A percentile compares a stretch with the other conserved stretches of the same genome.
Conservation (phyloP, 2,797 vertebrate genomes). For the Pelobates cultripes region DNA sequence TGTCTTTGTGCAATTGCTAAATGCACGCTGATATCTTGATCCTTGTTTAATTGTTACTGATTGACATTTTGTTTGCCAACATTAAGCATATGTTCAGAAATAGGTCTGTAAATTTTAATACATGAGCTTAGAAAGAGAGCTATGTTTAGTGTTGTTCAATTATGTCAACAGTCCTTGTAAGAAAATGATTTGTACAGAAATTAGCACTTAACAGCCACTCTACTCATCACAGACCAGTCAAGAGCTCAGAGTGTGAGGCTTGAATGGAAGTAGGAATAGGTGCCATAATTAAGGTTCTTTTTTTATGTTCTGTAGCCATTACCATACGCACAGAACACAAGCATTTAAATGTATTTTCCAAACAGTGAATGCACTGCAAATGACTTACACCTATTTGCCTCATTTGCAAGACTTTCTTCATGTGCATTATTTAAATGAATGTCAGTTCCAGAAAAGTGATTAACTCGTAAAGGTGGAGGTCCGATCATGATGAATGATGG, state of each 20-base stretch:
- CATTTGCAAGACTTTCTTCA: conserved; percentile 68
- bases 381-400: conserved; percentile 66
- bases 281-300: conserved; percentile 38
- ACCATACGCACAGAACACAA: conserved; percentile 32
- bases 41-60: conserved; percentile 50
- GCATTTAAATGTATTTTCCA: conserved; percentile 9
- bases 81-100: conserved; percentile 47
- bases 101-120: conserved; percentile 36
- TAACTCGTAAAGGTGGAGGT: conserved; percentile 66
- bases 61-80: conserved; percentile 51
- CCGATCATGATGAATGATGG: conserved; percentile 66
- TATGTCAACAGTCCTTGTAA: conserved; percentile 52
- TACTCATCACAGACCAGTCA: conserved; percentile 31
- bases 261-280: conserved; percentile 46
- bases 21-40: conserved; percentile 43
- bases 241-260: conserved; percentile 18
- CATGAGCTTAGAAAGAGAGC: conserved; percentile 46
- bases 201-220: conserved; percentile 51
- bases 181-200: conserved; percentile 52
- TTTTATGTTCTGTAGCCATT: conserved; percentile 35
- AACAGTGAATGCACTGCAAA: conserved; percentile 23
- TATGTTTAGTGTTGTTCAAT: conserved; percentile 51
- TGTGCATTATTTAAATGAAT: conserved; percentile 61
- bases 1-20: conserved; percentile 39
- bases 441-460: conserved; percentile 65